A percentile compares a stretch with the other conserved stretches of the same genome.
Evolutionary conservation across 1,140 invertebrate genomes (phyloP).

Genomic region (Polypedilum vanderplanki): DNA sequence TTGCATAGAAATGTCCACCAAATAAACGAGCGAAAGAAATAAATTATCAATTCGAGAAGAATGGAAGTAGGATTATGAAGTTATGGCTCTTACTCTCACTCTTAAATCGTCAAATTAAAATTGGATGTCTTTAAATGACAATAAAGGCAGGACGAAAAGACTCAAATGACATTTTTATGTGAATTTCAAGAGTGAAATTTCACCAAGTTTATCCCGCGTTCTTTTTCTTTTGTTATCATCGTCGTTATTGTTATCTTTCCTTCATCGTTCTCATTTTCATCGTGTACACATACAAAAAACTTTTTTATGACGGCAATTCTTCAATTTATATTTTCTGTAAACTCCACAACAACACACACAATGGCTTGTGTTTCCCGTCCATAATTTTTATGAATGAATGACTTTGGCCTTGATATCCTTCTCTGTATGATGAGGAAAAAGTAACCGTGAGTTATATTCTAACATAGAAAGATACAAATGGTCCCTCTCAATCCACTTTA

Average conservation of each 20-base stretch:
- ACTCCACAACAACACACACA: background rate
- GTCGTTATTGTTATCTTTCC: background rate
- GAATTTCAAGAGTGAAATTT: background rate
- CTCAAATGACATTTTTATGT: constrained; percentile 13
- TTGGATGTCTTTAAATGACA: constrained; percentile 18
- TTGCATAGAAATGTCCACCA: too few relatives aligned
- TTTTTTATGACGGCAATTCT: constrained; percentile 12
- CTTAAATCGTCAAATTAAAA: background rate
- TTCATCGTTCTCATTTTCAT: too few relatives aligned
- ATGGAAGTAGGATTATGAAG: too few relatives aligned
- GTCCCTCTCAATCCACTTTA: too few relatives aligned
- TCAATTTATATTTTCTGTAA: constrained; percentile 6
- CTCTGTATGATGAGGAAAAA: too few relatives aligned
- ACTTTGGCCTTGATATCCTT: background rate
- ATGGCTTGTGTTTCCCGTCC: background rate
- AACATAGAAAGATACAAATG: too few relatives aligned
- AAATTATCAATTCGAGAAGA: too few relatives aligned
- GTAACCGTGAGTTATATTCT: too few relatives aligned
- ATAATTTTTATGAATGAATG: constrained; percentile 15
- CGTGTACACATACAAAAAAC: background rate
- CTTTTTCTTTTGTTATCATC: background rate
- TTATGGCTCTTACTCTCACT: background rate
- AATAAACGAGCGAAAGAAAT: too few relatives aligned
- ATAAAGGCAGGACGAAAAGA: background rate
- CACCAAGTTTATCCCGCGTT: constrained; percentile 9